Percentiles rank a stretch among this genome's conserved stretches.
These are phyloP conservation scores for Oenanthe melanoleuca DNA, from an alignment of 2,113 vertebrate species.

Conservation along the genomic window DNA sequence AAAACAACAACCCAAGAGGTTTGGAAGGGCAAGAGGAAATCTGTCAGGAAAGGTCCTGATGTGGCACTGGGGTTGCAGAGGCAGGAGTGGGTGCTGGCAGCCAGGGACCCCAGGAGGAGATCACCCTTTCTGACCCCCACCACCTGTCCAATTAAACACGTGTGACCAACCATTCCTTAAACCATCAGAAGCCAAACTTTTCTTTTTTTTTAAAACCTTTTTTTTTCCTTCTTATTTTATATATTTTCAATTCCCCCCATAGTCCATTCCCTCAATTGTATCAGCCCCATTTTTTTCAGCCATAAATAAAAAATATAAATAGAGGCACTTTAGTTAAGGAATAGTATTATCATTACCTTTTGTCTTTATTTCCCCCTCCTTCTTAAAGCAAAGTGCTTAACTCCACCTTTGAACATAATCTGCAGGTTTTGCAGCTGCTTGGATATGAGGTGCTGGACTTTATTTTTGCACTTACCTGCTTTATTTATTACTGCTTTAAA, in stretches of 20 bases:
- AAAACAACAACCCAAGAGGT: neutral
- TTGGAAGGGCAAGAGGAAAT: constrained; percentile 61
- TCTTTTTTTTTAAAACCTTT: no score
- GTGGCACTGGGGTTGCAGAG: constrained; percentile 13
- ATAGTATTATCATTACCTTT: constrained; percentile 65
- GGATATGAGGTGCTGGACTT: constrained; percentile 12
- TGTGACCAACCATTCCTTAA: constrained; percentile 66
- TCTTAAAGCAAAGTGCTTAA: constrained; percentile 58
- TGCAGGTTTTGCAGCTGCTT: constrained; percentile 43
- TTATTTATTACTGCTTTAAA: constrained; percentile 57
- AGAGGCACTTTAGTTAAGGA: constrained; percentile 85
- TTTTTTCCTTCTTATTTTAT: neutral
- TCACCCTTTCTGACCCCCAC: neutral
- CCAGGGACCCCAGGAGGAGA: neutral
- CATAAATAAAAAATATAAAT: constrained; percentile 78
- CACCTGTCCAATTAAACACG: neutral
- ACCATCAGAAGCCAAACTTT: constrained; percentile 57
- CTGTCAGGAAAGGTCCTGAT: constrained; percentile 52
- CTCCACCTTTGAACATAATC: constrained; percentile 4
- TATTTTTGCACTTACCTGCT: constrained; percentile 33
- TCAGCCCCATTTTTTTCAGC: constrained; percentile 66
- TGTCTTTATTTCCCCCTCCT: constrained; percentile 51
- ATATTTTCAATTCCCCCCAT: constrained; percentile 14
- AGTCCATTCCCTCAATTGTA: constrained; percentile 60
- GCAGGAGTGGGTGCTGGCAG: constrained; percentile 40